These are phyloP conservation scores for Podotricha telesiphe DNA, from an alignment of 2,888 invertebrate genomes.

Conservation along the genomic window DNA sequence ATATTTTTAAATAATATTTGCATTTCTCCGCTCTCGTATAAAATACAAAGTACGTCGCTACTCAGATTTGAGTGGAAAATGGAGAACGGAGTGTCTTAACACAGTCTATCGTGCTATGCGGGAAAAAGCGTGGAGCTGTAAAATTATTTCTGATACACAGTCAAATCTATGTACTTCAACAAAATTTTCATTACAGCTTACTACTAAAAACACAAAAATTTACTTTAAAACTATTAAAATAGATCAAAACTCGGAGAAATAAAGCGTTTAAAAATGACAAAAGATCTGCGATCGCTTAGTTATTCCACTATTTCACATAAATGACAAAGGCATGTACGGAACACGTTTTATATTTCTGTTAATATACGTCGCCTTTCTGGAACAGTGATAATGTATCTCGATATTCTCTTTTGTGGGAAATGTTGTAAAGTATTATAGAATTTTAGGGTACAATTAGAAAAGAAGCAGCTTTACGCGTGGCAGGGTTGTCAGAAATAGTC, in stretches of 20 bases:
- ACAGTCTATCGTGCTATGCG: no score
- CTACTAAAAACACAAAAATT: background rate
- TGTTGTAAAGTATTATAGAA: background rate
- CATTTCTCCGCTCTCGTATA: no score
- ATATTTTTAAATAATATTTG: no score
- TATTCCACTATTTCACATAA: conserved; percentile 39
- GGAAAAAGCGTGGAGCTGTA: no score
- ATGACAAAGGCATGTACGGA: conserved; percentile 41
- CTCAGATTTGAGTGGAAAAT: no score
- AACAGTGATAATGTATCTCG: conserved; percentile 20
- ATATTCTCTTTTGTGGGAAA: conserved; percentile 24
- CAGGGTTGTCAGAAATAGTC: no score
- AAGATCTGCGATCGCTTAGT: conserved; percentile 35
- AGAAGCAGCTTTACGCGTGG: no score
- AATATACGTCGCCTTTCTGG: conserved; percentile 36
- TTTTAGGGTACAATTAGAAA: background rate
- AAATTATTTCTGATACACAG: no score
- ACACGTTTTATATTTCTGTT: conserved; percentile 40
- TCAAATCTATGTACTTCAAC: no score
- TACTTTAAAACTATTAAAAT: background rate
- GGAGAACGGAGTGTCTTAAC: no score
- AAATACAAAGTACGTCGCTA: no score
- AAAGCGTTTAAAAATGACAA: conserved; percentile 26
- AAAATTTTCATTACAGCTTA: no score
- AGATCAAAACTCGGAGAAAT: conserved; percentile 4